Percentiles rank a stretch among this genome's conserved stretches.
phyloP scores from a whole-genome alignment of 1,140 invertebrate genomes.

The Lanistes nyassanus region DNA sequence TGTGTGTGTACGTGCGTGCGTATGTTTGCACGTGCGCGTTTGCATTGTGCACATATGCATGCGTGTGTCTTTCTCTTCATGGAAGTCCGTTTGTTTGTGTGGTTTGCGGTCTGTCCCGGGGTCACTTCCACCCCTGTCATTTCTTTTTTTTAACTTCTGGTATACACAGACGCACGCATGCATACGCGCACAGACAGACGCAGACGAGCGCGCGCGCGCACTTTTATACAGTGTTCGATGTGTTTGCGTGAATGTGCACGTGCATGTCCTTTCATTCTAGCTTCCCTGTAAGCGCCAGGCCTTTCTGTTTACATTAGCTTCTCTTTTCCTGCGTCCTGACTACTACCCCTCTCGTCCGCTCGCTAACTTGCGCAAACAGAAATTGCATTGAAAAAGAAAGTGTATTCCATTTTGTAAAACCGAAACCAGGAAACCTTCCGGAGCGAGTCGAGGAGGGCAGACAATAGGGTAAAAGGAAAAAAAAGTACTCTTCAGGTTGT shows the following conservation, averaged over 20 bases:
- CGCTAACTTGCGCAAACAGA: too few species aligned
- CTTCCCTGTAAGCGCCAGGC: too few species aligned
- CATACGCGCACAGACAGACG: not conserved
- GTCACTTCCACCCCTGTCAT: not conserved
- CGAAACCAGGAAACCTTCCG: too few species aligned
- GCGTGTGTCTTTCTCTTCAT: not conserved
- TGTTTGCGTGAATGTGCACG: slow-evolving; percentile 13
- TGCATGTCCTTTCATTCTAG: not conserved
- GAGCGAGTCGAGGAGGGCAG: too few species aligned
- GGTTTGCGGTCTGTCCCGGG: not conserved
- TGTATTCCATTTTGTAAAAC: too few species aligned
- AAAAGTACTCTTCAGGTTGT: too few species aligned
- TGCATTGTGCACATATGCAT: not conserved
- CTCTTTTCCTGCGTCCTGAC: too few species aligned
- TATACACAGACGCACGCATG: not conserved
- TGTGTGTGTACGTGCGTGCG: slow-evolving; percentile 6
- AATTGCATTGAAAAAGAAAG: too few species aligned
- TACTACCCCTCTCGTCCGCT: too few species aligned
- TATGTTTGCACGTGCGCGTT: not conserved
- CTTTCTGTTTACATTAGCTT: too few species aligned
- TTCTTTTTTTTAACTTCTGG: not conserved
- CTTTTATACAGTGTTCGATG: not conserved
- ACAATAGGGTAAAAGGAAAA: too few species aligned
- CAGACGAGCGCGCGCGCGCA: not conserved
- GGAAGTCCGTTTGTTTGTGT: not conserved